Conservation (phyloP, 2,113 vertebrate genomes). For the Leptobrachium leishanense region DNA sequence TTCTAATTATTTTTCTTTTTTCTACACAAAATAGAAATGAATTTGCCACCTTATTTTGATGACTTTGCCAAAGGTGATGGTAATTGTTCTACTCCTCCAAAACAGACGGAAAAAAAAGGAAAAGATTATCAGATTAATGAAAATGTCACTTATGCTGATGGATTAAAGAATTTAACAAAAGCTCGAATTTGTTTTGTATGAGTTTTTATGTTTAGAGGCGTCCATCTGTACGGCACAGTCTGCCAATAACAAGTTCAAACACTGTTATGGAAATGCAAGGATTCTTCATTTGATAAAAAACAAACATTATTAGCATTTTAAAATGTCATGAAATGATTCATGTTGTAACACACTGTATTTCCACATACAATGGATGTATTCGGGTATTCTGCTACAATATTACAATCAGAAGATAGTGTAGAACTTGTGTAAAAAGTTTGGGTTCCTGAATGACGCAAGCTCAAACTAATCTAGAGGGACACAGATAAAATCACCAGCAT, state of each 20-base stretch:
- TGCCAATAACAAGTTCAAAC: not conserved
- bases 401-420: no score
- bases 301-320: not conserved
- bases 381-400: no score
- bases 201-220: not conserved
- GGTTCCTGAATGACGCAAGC: no score
- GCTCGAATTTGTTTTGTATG: not conserved
- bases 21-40: no score
- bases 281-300: not conserved
- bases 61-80: not conserved
- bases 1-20: no score
- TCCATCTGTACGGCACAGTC: not conserved
- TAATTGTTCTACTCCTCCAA: not conserved
- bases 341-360: not conserved
- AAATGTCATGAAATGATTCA: not conserved
- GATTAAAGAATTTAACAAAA: conserved; percentile 4
- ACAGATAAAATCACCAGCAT: no score
- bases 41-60: not conserved
- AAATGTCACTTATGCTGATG: not conserved
- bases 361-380: no score
- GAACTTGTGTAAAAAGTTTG: no score
- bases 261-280: not conserved
- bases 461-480: no score
- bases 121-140: not conserved
- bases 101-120: not conserved